A percentile compares a stretch with the other conserved stretches of the same genome.
Evolutionary conservation across 1,140 invertebrate genomes (phyloP).

Genomic region (Drosophila serrata): DNA sequence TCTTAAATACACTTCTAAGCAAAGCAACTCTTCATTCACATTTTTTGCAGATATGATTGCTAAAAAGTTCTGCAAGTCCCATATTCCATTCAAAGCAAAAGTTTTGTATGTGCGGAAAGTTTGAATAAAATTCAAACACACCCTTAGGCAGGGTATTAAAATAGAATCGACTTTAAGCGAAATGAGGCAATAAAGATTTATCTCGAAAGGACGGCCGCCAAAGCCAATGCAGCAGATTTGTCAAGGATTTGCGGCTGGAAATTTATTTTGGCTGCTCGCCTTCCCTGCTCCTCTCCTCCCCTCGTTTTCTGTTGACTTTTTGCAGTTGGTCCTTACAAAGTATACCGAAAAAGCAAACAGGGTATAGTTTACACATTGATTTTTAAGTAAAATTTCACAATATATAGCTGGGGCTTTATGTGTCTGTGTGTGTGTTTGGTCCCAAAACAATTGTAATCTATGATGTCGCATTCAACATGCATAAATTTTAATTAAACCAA

Average conservation of each 20-base stretch:
- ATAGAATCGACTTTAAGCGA: constrained; percentile 75
- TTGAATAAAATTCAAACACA: not conserved
- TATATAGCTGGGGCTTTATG: constrained; percentile 14
- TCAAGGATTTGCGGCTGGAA: constrained; percentile 77
- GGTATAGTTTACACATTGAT: constrained; percentile 54
- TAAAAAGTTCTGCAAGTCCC: constrained; percentile 1
- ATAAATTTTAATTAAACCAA: constrained; percentile 78
- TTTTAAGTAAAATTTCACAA: constrained; percentile 39
- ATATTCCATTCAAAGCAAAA: not conserved
- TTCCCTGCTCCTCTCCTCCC: constrained; percentile 19
- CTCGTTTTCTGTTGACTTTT: constrained; percentile 36
- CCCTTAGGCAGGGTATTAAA: constrained; percentile 42
- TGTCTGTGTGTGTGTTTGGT: constrained; percentile 4
- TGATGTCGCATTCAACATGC: constrained; percentile 65
- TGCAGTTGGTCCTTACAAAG: constrained; percentile 11
- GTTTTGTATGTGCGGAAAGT: not conserved
- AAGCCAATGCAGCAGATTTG: constrained; percentile 79
- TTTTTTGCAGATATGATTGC: constrained; percentile 8
- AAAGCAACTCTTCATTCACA: not conserved
- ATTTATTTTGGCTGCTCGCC: constrained; percentile 70
- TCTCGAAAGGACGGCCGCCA: constrained; percentile 56
- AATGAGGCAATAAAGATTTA: constrained; percentile 83
- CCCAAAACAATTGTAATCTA: constrained; percentile 58
- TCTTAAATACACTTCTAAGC: constrained; percentile 10
- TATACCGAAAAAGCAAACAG: constrained; percentile 37